Evolutionary conservation across 1,140 invertebrate species (phyloP), one percentile per base, ranked within the genome.

Genomic region (Pinna nobilis): DNA sequence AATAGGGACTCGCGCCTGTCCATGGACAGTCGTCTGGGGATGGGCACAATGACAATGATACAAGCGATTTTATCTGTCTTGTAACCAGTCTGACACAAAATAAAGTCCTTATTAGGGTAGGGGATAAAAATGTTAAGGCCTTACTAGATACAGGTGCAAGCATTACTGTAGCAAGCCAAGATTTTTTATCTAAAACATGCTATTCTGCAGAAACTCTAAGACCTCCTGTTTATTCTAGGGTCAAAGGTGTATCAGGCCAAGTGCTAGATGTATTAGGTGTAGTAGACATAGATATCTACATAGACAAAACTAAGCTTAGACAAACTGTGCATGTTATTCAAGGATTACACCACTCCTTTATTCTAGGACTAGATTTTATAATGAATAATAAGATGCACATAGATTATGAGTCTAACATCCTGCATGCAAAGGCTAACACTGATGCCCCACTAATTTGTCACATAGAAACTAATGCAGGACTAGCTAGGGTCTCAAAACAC

Each of bases 1-100:
- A 60, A 74, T 74, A 74, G 64, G 64, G 57, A 63, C 23, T 50
- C 65, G 65, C 30, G 64, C 65, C 71, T 74, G 51, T 74, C 57
- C 71, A 67, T 39, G 44, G 61, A 35, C 64, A 67, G 25, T n/a
- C 20, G 61, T 53, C 47, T 57, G 35, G 59, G 72, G 49, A 61
- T 63, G 44, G 64, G 65, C 65, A 69, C 55, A 74, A 44, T 49
- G 60, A 49, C 20, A 71, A 63, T 47, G 13, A 49, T 23, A 60
- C 3, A 37, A 23, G 6, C 18, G 49, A 30, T 3, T 6, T 68
- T 30, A 37, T 68, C 28, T 49, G 2, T 23, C 25, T 67, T 3
- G 30, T 50, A 11, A 35, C 64, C n/a, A 35, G 51, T 23, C 18
- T 67, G 28, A 47, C 9, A 23, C 63, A 72, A 51, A 72, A 72